A percentile compares a stretch with the other conserved stretches of the same genome.
These are phyloP conservation scores for Dicrurus megarhynchus DNA, from an alignment of 2,113 vertebrate species.

Conservation along the genomic window DNA sequence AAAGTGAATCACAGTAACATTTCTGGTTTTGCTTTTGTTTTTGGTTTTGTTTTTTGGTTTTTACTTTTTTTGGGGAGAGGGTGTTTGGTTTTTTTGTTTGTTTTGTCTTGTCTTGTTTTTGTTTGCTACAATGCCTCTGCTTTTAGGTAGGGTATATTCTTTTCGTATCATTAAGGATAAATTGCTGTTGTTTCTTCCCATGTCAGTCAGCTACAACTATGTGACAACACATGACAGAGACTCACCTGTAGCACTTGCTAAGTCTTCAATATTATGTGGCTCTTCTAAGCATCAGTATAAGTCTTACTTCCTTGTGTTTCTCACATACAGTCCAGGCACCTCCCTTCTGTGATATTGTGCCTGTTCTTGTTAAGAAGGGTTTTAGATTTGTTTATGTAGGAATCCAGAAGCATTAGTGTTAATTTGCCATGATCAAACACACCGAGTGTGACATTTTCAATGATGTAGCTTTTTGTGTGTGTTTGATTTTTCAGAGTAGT, in stretches of 20 bases:
- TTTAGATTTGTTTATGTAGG: neutral
- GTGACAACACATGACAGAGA: neutral
- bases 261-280: neutral
- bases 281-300: neutral
- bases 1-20: neutral
- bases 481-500: neutral
- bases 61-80: fast-evolving
- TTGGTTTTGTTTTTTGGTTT: neutral
- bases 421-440: neutral
- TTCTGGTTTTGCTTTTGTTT: neutral
- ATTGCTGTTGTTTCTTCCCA: neutral
- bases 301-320: neutral
- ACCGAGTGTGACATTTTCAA: neutral
- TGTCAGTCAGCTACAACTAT: neutral
- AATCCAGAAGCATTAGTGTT: neutral
- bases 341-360: neutral
- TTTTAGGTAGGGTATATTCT: neutral
- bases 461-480: neutral
- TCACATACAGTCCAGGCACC: neutral
- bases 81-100: fast-evolving
- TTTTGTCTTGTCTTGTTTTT: neutral
- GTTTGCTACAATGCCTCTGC: neutral
- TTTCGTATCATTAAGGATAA: neutral
- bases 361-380: neutral
- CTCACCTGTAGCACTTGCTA: neutral